phyloP scores from a whole-genome alignment of 2,113 vertebrate genomes.

The Haemorhous mexicanus region DNA sequence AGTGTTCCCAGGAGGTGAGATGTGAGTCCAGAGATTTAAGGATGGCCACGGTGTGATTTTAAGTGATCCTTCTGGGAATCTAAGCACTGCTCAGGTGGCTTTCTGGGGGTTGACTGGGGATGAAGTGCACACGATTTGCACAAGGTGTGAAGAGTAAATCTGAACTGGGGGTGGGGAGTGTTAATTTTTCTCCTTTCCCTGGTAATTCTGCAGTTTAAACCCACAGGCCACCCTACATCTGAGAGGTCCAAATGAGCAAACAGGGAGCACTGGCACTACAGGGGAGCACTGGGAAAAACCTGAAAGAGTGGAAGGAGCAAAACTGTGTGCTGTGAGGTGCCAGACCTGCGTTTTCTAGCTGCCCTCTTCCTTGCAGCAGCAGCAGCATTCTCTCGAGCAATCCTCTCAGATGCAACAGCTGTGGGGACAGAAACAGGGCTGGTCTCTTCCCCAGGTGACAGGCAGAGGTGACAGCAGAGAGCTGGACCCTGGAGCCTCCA shows the following conservation, averaged over 20 bases:
- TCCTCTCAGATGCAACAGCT: neutral
- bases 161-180: neutral
- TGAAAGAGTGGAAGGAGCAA: neutral
- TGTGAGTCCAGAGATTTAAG: neutral
- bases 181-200: neutral
- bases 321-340: neutral
- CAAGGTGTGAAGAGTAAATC: neutral
- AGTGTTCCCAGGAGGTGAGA: neutral
- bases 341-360: conserved; percentile 47
- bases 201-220: neutral
- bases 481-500: neutral
- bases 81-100: neutral
- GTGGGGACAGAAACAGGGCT: neutral
- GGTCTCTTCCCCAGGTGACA: neutral
- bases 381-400: neutral
- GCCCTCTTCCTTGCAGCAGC: neutral
- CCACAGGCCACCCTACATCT: neutral
- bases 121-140: neutral
- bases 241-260: neutral
- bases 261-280: neutral
- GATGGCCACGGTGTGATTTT: neutral
- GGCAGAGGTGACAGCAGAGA: neutral
- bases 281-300: neutral
- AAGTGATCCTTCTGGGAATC: neutral
- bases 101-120: neutral